Percentiles rank a stretch among this genome's conserved stretches.
Conservation (phyloP, 2,888 invertebrate species). For the Venusia cambrica region DNA sequence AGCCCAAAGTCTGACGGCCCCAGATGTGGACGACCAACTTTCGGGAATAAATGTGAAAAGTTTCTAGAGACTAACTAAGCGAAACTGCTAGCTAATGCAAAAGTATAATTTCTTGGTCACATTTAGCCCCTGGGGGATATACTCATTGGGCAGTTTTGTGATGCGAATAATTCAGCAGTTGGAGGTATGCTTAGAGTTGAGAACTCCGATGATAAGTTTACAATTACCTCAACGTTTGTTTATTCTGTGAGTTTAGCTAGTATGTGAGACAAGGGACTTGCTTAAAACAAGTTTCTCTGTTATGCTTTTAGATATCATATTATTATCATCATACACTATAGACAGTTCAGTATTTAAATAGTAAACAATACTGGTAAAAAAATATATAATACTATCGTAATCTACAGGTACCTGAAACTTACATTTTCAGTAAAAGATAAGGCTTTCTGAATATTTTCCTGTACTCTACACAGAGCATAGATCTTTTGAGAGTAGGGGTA, state of each 20-base stretch:
- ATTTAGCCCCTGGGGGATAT: constrained; percentile 32
- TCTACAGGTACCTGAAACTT: too few relatives aligned
- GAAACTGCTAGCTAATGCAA: constrained; percentile 57
- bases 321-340: too few relatives aligned
- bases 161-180: constrained; percentile 44
- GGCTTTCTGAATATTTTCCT: too few relatives aligned
- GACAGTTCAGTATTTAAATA: too few relatives aligned
- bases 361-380: too few relatives aligned
- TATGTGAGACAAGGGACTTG: too few relatives aligned
- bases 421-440: too few relatives aligned
- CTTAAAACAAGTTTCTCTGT: too few relatives aligned
- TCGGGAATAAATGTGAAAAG: constrained; percentile 62
- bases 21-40: constrained; percentile 46
- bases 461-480: too few relatives aligned
- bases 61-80: constrained; percentile 55
- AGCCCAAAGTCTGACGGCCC: constrained; percentile 21
- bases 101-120: constrained; percentile 57
- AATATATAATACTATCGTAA: too few relatives aligned
- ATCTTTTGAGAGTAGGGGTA: too few relatives aligned
- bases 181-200: constrained; percentile 32
- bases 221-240: constrained; percentile 28
- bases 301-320: too few relatives aligned
- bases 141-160: constrained; percentile 38
- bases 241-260: constrained; percentile 14
- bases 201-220: constrained; percentile 27